Conservation (phyloP, 2,113 vertebrate genomes). For the Lota lota region DNA sequence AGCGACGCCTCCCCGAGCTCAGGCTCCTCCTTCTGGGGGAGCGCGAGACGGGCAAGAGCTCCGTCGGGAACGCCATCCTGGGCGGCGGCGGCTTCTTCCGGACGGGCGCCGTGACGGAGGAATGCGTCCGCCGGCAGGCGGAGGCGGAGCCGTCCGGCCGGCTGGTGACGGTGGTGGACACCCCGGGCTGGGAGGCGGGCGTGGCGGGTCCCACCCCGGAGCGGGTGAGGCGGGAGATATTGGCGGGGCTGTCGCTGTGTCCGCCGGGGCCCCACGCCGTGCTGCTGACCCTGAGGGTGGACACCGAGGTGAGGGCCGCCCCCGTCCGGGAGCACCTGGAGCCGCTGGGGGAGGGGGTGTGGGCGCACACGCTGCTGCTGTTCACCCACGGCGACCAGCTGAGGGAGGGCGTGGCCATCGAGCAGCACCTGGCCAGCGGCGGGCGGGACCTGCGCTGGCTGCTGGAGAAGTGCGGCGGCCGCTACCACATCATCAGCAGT, state of each 20-base stretch:
- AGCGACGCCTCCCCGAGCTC: conserved; percentile 61
- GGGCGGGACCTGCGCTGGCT: conserved; percentile 63
- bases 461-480: conserved; percentile 62
- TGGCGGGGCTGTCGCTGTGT: conserved; percentile 53
- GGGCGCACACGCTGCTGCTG: conserved; percentile 65
- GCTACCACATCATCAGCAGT: conserved; percentile 65
- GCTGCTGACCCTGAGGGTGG: conserved; percentile 65
- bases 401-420: conserved; percentile 64
- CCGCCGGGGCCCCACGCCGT: conserved; percentile 70
- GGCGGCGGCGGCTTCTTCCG: conserved; percentile 41
- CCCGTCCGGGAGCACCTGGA: conserved; percentile 66
- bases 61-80: conserved; percentile 65
- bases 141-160: conserved; percentile 49
- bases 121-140: conserved; percentile 61
- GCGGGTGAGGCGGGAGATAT: conserved; percentile 67
- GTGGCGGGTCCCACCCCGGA: conserved; percentile 60
- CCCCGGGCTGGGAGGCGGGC: conserved; percentile 69
- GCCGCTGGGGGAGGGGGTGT: conserved; percentile 64
- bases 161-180: conserved; percentile 70
- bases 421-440: conserved; percentile 67
- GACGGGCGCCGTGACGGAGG: conserved; percentile 56
- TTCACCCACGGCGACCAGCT: conserved; percentile 74
- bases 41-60: conserved; percentile 74
- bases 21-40: conserved; percentile 71
- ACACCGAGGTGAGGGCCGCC: conserved; percentile 48